Evolutionary conservation across 2,113 vertebrate genomes (phyloP), one percentile per base, ranked within the genome.

Genomic region (Telmatochromis sp.): DNA sequence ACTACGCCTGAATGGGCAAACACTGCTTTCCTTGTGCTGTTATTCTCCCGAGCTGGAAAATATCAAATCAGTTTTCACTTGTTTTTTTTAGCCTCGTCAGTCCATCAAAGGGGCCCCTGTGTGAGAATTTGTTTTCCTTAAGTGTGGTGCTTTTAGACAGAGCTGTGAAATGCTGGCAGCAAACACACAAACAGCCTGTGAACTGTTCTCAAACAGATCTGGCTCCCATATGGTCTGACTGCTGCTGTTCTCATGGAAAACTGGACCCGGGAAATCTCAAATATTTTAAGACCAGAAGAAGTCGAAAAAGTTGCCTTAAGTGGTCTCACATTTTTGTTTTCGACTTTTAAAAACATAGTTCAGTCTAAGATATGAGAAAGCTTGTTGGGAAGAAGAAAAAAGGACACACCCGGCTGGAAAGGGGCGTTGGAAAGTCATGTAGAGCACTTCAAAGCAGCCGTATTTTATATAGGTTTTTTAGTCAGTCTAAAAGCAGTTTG

Each of bases 241-340:
- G 84, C 82, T 80, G 83, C 35, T 47, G 37, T 42, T 86, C 47
- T 84, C 90, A 57, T 79, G 87, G 90, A 93, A 88, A 91, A 57
- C 78, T 75, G 35, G 82, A 47, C 13, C 54, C 10, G 23, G 68
- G 65, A 82, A 79, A 63, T 89, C 83, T 79, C 83, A 86, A 81
- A 85, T 80, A 83, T 54, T 81, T 85, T 19, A 89, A 83, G 78
- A 80, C 13, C 5, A 17, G 37, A 82, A 55, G 68, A 63, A 42
- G 23, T 13, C 0, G 1, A 78, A 47, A 26, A 26, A 26, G 33
- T 6, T 78, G 35, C 10, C 47, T 17, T 2, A 26, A 53, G 54
- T 31, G 33, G 3, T 47, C 49, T 40, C 28, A 37, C 19, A 2
- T 51, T 83, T 17, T 21, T n/a, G 2, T 11, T 86, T 81, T 63